Percentiles rank a stretch among this genome's conserved stretches.
These are phyloP conservation scores for Magallana ariakensis DNA, from an alignment of 1,140 invertebrate genomes.

Conservation along the genomic window DNA sequence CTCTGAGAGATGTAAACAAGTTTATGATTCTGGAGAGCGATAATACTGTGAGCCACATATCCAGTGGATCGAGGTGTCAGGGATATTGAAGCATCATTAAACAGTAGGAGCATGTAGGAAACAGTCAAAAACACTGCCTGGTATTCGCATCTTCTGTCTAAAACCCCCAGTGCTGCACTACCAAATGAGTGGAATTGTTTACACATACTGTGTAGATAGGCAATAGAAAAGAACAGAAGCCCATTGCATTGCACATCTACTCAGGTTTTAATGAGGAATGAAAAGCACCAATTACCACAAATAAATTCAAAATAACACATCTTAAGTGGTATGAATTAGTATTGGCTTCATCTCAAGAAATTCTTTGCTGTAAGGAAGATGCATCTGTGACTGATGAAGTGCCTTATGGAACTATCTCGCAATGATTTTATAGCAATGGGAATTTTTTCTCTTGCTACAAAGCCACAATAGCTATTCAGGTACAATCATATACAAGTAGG, in stretches of 20 bases:
- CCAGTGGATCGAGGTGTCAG: not conserved
- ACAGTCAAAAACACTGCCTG: not conserved
- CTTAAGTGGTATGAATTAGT: not conserved
- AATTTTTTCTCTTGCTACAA: too few relatives aligned
- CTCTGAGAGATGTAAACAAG: not conserved
- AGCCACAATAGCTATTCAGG: too few relatives aligned
- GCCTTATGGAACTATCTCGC: not conserved
- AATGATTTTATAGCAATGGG: too few relatives aligned
- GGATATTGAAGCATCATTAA: conserved; percentile 6
- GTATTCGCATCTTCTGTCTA: not conserved
- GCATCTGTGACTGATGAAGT: not conserved
- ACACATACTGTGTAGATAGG: conserved; percentile 14
- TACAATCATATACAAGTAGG: too few relatives aligned
- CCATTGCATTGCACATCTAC: conserved; percentile 26
- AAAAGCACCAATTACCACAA: conserved; percentile 9
- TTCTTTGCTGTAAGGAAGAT: not conserved
- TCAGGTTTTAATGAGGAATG: conserved; percentile 24
- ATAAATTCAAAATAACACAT: conserved; percentile 36
- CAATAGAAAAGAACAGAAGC: conserved; percentile 2
- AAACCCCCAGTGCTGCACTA: not conserved
- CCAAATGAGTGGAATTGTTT: conserved; percentile 32
- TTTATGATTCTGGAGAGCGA: too few relatives aligned
- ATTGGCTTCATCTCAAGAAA: conserved; percentile 19
- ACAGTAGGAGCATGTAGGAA: conserved; percentile 11
- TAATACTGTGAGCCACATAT: too few relatives aligned